Conservation (phyloP, 2,113 vertebrate species). For the Lutjanus erythropterus region DNA sequence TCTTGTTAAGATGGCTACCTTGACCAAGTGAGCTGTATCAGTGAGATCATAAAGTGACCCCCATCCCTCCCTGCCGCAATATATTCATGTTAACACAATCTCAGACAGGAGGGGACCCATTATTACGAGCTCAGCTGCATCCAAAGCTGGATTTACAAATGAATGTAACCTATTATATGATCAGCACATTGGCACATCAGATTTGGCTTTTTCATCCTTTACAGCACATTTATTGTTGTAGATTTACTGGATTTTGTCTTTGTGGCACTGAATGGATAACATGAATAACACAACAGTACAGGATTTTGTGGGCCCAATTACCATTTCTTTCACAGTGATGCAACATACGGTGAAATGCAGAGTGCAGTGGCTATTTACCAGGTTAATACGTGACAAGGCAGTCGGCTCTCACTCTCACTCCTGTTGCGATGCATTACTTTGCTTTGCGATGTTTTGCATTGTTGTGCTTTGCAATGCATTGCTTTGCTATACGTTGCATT, state of each 20-base stretch:
- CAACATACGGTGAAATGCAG: neutral
- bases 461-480: no score
- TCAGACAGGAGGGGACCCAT: neutral
- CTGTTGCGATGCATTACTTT: no score
- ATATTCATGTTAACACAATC: conserved; percentile 1
- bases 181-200: conserved; percentile 18
- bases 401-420: no score
- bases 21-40: conserved; percentile 20
- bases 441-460: no score
- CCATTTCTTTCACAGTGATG: neutral
- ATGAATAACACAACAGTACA: neutral
- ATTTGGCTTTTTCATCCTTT: neutral
- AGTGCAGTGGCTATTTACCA: neutral
- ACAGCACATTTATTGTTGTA: neutral
- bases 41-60: conserved; percentile 10
- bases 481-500: no score
- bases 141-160: conserved; percentile 1
- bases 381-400: neutral
- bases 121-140: neutral
- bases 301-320: neutral
- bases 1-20: conserved; percentile 27
- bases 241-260: conserved; percentile 21
- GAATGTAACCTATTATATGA: neutral
- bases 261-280: neutral
- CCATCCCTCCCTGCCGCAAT: neutral